Base-by-base conservation (phyloP, 92 coral and sea anemone species). In the Hydrozoanthus gracilis region DNA sequence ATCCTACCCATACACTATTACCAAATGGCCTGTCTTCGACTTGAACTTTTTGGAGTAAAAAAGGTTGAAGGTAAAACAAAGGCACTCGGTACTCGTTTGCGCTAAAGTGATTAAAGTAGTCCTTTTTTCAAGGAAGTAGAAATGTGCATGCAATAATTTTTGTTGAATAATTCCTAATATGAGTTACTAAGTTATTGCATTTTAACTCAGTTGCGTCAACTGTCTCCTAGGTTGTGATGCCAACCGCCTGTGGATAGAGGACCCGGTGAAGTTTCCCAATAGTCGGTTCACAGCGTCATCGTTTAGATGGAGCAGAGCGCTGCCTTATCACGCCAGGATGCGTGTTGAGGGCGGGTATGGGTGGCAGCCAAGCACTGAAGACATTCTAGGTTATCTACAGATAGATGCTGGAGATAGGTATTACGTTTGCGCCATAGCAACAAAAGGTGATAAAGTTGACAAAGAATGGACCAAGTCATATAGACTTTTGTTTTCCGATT, bases 221-320 rank as follows among this genome's bases (percentile, higher is more conserved):
- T 46, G 8, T 13, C 4, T 74, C 49, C 4, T 76, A 76, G 82
- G 82, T 16, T 76, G 82, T n/a, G 49, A 76, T 76, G 12, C 10
- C 6, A 62, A 18, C 5, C 67, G 47, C 18, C 52, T 76, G 20
- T 76, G 82, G 82, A 51, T 76, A 76, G 82, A 76, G 27, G 82
- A 76, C 18, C 82, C 67, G 0, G 82, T 76, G 5, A 76, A 76
- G n/a, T 76, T 76, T 76, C 82, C 82, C 10, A 27, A 76, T 17
- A 76, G 35, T 48, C 51, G 82, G 18, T 76, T 76, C 48, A 76
- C 50, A 13, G 82, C 82, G 4, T 51, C 20, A 18, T 3, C 82
- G 5, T 76, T 6, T 17, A 61, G 65, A 7, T 76, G 62, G 64
- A 76, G 80, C 80, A 76, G n/a, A 14, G 45, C 61, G 44, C 50